These are phyloP conservation scores for Encarsia formosa DNA, from an alignment of 2,888 invertebrate genomes.

Conservation along the genomic window DNA sequence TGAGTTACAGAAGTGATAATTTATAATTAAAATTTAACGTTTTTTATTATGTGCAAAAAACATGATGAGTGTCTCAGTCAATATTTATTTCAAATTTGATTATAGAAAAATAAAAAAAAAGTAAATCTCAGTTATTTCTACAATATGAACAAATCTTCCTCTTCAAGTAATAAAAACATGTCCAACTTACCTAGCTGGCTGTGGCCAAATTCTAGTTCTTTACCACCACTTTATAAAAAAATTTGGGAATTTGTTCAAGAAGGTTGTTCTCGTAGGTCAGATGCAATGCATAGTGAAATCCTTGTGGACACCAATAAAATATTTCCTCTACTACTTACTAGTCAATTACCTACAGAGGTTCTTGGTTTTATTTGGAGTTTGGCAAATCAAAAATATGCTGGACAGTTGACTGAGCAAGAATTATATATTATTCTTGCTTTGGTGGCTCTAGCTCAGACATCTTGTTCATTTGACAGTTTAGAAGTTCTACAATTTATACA, in stretches of 20 bases:
- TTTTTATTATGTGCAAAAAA: too few relatives aligned
- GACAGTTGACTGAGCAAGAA: conserved; percentile 52
- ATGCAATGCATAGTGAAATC: conserved; percentile 36
- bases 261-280: conserved; percentile 36
- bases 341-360: conserved; percentile 51
- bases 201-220: conserved; percentile 46
- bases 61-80: too few relatives aligned
- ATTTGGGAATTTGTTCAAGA: conserved; percentile 51
- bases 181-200: conserved; percentile 50
- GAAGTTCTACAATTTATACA: conserved; percentile 45
- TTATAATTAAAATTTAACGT: too few relatives aligned
- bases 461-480: conserved; percentile 44
- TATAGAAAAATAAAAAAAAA: conserved; percentile 14
- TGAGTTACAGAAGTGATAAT: too few relatives aligned
- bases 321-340: conserved; percentile 52
- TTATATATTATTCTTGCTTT: conserved; percentile 52
- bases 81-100: too few relatives aligned
- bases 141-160: conserved; percentile 39
- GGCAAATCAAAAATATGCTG: conserved; percentile 52
- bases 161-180: conserved; percentile 38
- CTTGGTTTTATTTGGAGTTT: conserved; percentile 54
- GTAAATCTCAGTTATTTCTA: background rate
- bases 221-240: conserved; percentile 49
- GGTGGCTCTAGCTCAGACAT: conserved; percentile 53
- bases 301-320: conserved; percentile 50